A percentile compares a stretch with the other conserved stretches of the same genome.
phyloP scores from a whole-genome alignment of 2,113 vertebrate species.

The Corynorhinus townsendii region DNA sequence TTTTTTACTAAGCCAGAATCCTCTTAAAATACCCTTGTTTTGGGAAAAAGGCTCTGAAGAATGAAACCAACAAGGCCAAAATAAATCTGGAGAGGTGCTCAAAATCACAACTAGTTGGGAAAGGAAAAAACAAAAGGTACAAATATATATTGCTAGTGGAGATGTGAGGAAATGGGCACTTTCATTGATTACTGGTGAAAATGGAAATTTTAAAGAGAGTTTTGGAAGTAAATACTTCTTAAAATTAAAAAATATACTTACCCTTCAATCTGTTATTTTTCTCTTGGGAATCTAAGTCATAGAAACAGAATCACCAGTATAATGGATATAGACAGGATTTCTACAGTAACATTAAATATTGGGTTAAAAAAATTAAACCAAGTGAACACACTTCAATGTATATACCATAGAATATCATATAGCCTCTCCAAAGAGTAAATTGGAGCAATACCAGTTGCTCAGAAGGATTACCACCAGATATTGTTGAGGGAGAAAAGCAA shows the following conservation, averaged over 20 bases:
- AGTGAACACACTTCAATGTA: background rate
- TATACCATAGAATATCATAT: background rate
- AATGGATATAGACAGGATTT: background rate
- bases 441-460: background rate
- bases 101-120: background rate
- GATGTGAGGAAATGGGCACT: background rate
- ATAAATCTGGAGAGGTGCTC: background rate
- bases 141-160: background rate
- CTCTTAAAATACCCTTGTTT: background rate
- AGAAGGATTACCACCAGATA: background rate
- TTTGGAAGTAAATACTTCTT: background rate
- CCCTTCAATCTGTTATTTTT: background rate
- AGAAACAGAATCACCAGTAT: background rate
- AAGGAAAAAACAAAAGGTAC: background rate
- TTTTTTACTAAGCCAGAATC: background rate
- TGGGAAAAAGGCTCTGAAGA: background rate
- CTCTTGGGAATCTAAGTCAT: background rate
- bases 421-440: background rate
- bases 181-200: background rate
- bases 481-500: background rate
- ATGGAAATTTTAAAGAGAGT: background rate
- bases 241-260: background rate
- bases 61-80: background rate
- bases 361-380: background rate
- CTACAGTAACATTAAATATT: background rate